Evolutionary conservation across 1,140 invertebrate genomes (phyloP).

Genomic region (Trichonephila clavipes): DNA sequence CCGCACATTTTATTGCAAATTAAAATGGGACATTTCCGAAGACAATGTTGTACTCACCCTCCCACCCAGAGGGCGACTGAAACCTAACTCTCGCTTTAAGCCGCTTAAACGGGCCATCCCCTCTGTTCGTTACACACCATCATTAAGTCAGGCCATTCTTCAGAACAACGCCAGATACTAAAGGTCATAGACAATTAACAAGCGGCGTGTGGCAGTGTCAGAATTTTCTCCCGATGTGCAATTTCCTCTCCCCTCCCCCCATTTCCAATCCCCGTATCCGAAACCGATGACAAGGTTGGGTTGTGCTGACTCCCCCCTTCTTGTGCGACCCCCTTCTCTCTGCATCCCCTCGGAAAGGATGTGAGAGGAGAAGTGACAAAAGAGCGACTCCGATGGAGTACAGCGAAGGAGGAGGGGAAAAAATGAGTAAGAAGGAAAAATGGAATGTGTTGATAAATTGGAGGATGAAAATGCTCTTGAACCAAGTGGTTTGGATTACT

Average conservation of each 20-base stretch:
- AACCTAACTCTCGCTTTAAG: too few species aligned
- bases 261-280: not conserved
- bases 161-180: not conserved
- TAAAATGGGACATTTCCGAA: too few species aligned
- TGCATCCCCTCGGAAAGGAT: not conserved
- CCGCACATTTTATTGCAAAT: too few species aligned
- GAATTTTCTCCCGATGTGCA: not conserved
- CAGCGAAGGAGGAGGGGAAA: not conserved
- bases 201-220: not conserved
- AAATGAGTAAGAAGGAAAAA: not conserved
- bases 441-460: not conserved
- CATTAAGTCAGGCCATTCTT: too few species aligned
- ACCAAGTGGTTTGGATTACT: not conserved
- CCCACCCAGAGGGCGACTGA: too few species aligned
- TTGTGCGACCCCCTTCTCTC: not conserved
- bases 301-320: not conserved
- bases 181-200: constrained; percentile 26
- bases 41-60: too few species aligned
- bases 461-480: not conserved
- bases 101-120: too few species aligned
- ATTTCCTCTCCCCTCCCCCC: not conserved
- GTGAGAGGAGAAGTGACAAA: not conserved
- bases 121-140: too few species aligned
- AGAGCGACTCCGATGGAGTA: too few species aligned
- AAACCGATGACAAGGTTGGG: constrained; percentile 30